Base-by-base conservation (phyloP, 1,140 invertebrate species). In the Drosophila nikananu region DNA sequence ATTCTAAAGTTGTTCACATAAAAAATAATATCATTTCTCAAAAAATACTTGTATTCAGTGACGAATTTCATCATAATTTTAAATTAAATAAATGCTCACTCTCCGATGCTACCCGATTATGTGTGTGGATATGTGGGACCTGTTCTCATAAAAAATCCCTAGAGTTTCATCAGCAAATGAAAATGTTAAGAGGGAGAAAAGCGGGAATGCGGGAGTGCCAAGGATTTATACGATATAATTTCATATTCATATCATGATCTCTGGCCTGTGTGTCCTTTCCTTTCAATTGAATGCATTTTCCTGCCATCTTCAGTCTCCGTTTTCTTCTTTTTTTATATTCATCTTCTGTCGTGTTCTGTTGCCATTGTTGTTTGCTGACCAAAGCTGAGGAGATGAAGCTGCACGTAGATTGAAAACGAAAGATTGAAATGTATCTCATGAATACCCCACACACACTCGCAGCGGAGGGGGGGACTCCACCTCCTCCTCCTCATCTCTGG, bases 211-310 rank as follows among this genome's bases (percentile, higher is more conserved):
- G 23, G 12, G 0, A 15, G 48, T 15, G 35, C 19, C 15, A 12
- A 46, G 66, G 35, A 35, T 35, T 35, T 57, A 35, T 57, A 35
- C 23, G 41, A n/a, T 42, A 78, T 89, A 62, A 89, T 84, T 84
- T 89, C 46, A 87, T 84, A 87, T 87, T 87, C 84, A 84, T 87
- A 89, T 89, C 84, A 89, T 74, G 84, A 77, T 81, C 79, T 77
- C 49, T 46, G 61, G 58, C 54, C 67, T 63, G 42, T 67, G 84
- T 71, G 84, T 87, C 84, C 84, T 84, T 87, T 87, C 67, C 59
- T 84, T 89, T 87, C 81, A 89, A 87, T 87, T 89, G 84, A 87
- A 87, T 87, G 84, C 84, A 77, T 77, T 65, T 77, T 65, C 73
- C 61, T 75, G 41, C 72, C 72, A 51, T 60, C 74, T 61, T 77